Evolutionary conservation across 2,888 invertebrate species (phyloP), one percentile per base, ranked within the genome.

Genomic region (Congeria kusceri): DNA sequence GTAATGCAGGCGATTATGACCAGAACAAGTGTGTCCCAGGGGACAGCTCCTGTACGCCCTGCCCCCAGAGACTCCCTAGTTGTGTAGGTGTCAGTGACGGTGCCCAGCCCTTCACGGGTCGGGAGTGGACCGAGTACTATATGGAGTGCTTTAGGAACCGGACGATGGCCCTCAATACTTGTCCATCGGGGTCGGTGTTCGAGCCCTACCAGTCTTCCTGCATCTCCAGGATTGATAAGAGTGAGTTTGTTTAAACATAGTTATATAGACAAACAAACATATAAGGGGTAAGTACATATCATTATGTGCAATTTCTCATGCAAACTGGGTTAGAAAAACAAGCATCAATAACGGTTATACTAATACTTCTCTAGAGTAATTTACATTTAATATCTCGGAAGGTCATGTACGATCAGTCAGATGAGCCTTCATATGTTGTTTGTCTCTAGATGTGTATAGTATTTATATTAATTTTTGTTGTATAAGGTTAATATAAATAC

Each of bases 141-240:
- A 74, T 85, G 5, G 80, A 77, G 57, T 85, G 85, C 69, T 81
- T 64, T 68, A 80, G 67, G 23, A 83, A 85, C 62, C 75, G 85
- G 49, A 85, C 85, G 0, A 65, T 85, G 68, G 72, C 76, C 3
- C 57, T 85, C 3, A 57, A 71, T 27, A 76, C 63, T n/a, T 85
- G 85, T 62, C 80, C 76, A 1, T 59, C 49, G n/a, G 85, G 80
- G n/a, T 63, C 80, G 0, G 75, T 79, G 29, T 84, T 81, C 71
- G 70, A 84, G 49, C 70, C 81, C 3, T 68, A 71, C 11, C 68
- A 64, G 29, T 57, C 56, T 11, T 63, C 76, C 0, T 84, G 84
- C 76, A 64, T 78, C 29, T 78, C 78, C 4, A 76, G 62, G 23
- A 71, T 84, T 49, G 74, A 84, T 49, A 76, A 65, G 68, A 72